These are phyloP conservation scores for Petroica traversi DNA, from an alignment of 2,113 vertebrate species.

Conservation along the genomic window DNA sequence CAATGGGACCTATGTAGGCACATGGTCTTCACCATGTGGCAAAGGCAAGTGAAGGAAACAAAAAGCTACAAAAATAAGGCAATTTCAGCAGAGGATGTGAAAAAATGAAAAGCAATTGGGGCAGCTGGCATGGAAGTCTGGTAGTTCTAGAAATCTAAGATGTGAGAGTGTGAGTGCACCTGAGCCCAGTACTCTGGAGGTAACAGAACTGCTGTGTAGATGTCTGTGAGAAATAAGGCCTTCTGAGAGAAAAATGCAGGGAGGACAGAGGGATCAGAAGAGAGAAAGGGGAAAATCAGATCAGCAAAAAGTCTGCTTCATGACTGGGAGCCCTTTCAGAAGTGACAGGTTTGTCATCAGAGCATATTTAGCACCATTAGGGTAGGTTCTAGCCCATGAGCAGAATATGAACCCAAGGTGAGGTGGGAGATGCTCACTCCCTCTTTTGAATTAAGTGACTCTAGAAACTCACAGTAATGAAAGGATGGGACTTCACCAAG, in stretches of 20 bases:
- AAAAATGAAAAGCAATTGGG: neutral
- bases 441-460: neutral
- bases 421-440: neutral
- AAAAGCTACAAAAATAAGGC: neutral
- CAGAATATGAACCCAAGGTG: neutral
- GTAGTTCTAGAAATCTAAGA: neutral
- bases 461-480: neutral
- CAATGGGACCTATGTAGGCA: rapidly evolving
- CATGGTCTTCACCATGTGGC: neutral
- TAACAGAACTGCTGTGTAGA: neutral
- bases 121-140: neutral
- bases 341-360: neutral
- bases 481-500: neutral
- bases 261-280: neutral
- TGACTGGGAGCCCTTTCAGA: neutral
- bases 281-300: neutral
- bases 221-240: neutral
- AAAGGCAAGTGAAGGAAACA: neutral
- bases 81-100: neutral
- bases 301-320: neutral
- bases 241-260: neutral
- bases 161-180: rapidly evolving
- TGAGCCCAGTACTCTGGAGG: neutral
- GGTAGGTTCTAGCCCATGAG: neutral
- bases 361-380: neutral